Evolutionary conservation across 2,113 vertebrate genomes (phyloP).

Genomic region (Calidris pygmaea): DNA sequence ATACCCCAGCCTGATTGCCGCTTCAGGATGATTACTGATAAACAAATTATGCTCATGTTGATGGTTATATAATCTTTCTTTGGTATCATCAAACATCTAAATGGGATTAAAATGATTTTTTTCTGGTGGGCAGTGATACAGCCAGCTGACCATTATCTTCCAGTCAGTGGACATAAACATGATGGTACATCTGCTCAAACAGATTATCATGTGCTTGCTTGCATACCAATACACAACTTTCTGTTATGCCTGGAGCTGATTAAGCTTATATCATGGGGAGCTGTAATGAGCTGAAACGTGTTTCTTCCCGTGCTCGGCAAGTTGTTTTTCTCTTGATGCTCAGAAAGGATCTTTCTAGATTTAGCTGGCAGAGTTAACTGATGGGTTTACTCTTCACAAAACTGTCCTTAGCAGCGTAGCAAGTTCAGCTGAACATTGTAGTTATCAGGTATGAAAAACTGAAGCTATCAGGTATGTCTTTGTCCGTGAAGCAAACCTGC

Average conservation of each 20-base stretch:
- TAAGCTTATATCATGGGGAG: background rate
- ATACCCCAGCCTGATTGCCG: background rate
- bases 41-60: background rate
- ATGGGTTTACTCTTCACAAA: background rate
- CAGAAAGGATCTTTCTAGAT: background rate
- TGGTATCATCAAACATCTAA: background rate
- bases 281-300: background rate
- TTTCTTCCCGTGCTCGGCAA: background rate
- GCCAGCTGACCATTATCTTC: background rate
- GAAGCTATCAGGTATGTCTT: background rate
- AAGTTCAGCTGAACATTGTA: background rate
- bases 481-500: background rate
- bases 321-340: background rate
- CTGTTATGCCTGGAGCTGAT: background rate
- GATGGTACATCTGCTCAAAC: background rate
- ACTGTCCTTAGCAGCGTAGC: background rate
- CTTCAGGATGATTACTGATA: background rate
- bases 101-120: background rate
- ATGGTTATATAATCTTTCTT: background rate
- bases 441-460: background rate
- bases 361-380: background rate
- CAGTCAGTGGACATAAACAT: slow-evolving; percentile 14
- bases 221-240: background rate
- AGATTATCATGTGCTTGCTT: background rate
- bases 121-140: background rate